Base-by-base conservation (phyloP, 2,113 vertebrate genomes). In the Silurus meridionalis region DNA sequence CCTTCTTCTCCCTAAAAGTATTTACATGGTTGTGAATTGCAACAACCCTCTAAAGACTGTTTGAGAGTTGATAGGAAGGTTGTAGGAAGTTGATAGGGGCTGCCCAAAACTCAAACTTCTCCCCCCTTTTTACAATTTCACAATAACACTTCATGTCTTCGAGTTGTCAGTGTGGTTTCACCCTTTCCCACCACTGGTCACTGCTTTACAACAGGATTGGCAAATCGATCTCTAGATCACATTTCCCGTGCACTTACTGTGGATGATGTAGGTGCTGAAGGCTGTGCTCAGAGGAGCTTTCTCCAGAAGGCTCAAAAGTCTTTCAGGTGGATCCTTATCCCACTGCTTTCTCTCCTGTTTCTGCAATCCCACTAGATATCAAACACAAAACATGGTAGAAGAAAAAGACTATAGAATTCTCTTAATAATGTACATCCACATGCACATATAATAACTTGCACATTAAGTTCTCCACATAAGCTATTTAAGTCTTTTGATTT, bases 211-310 rank as follows among this genome's bases (percentile, higher is more conserved):
- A 61, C 28, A 46, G 25, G 25, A 61, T 58, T 60, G 8, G 25
- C 11, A 53, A 25, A 6, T 4, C 37, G 37, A 37, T 37, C 37
- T 37, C 37, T 37, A 37, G 37, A 25, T 25, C 13, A 78, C 74
- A 15, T 25, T 53, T 23, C 15, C 53, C 50, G 61, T 21, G 57
- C 28, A 83, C 92, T 92, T 89, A 97, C 97, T 96, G 81, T 92
- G 93, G 90, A 99, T 94, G 0, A 96, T 94, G 84, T 97, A 98
- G 1, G 97, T 98, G 89, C 96, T 94, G 93, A 95, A 98, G 0
- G 96, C 97, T 86, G 92, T 89, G 90, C 87, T 95, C 84, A 97
- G 87, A 53, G 93, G 95, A 52, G 94, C 95, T 1, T 96, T 96
- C 90, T 94, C 94, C 87, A 99, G 88, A 74, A 97, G 89, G 86